Conservation (phyloP, 2,888 invertebrate species). For the Drosophila longiperda region DNA sequence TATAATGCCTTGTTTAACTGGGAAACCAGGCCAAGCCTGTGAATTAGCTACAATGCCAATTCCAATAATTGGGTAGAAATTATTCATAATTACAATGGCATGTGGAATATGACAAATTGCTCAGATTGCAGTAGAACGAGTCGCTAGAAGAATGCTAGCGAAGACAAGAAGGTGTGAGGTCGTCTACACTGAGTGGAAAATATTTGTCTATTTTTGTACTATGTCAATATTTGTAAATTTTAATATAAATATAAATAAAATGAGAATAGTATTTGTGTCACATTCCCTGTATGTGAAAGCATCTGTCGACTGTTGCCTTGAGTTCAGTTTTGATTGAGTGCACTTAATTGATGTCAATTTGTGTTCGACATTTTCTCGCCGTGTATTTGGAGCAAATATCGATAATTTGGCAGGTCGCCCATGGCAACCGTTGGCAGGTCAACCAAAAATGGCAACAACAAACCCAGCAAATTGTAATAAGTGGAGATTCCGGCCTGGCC, state of each 20-base stretch:
- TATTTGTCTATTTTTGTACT: not conserved
- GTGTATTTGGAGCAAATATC: conserved; percentile 65
- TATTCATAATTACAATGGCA: conserved; percentile 75
- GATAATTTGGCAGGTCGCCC: conserved; percentile 77
- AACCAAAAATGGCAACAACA: conserved; percentile 47
- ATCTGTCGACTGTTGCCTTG: conserved; percentile 18
- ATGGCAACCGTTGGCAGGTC: conserved; percentile 75
- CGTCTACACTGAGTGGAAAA: conserved; percentile 7
- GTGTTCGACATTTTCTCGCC: conserved; percentile 24
- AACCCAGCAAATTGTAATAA: conserved; percentile 27
- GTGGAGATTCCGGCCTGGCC: conserved; percentile 27
- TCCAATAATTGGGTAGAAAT: conserved; percentile 69
- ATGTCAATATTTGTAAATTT: not conserved
- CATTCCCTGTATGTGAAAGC: not conserved
- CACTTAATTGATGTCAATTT: not conserved
- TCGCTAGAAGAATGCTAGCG: not conserved
- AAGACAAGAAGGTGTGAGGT: not conserved
- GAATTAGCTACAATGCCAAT: conserved; percentile 50
- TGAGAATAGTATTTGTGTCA: not conserved
- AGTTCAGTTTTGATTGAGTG: conserved; percentile 4
- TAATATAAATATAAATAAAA: not conserved
- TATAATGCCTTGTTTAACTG: conserved; percentile 12
- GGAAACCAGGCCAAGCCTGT: conserved; percentile 59
- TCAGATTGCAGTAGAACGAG: conserved; percentile 15
- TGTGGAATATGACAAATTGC: conserved; percentile 37